These are phyloP conservation scores for Tyto alba DNA, from an alignment of 2,113 vertebrate species.

Conservation along the genomic window DNA sequence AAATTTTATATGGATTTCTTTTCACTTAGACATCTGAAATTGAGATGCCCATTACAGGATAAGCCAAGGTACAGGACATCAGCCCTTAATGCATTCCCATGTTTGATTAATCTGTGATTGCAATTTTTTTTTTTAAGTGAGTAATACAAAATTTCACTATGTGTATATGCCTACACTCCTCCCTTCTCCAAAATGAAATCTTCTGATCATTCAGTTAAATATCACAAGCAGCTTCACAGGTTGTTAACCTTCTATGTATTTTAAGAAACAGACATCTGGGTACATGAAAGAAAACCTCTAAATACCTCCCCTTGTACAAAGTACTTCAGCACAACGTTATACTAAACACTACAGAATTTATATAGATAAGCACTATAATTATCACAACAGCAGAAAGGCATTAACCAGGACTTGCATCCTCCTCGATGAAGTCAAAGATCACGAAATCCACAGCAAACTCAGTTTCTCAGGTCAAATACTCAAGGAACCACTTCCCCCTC, in stretches of 20 bases:
- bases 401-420: neutral
- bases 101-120: neutral
- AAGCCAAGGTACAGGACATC: neutral
- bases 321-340: neutral
- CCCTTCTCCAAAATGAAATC: neutral
- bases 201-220: neutral
- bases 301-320: neutral
- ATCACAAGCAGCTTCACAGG: neutral
- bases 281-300: neutral
- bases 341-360: neutral
- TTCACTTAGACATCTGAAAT: neutral
- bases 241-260: neutral
- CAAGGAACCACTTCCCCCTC: neutral
- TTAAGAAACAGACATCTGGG: neutral
- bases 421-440: neutral
- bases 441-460: neutral
- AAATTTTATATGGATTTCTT: neutral
- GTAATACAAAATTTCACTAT: neutral
- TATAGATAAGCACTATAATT: neutral
- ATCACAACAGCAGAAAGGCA: neutral
- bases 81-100: neutral
- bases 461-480: neutral
- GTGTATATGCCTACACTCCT: neutral
- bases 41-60: neutral
- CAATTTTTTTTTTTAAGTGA: fast-evolving